Base-by-base conservation (phyloP, 2,888 invertebrate genomes). In the Eilema sororculum region DNA sequence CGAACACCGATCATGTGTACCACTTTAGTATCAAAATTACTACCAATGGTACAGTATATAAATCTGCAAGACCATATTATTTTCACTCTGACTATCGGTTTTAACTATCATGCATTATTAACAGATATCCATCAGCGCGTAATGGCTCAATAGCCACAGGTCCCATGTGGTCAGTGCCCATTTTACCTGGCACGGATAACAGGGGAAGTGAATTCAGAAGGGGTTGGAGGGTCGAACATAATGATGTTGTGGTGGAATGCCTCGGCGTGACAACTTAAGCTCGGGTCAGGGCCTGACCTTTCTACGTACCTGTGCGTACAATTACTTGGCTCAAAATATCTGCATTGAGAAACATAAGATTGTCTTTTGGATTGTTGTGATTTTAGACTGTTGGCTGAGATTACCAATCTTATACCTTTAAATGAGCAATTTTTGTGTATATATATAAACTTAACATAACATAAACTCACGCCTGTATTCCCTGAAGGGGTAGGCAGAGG, bases 231-330 rank as follows among this genome's bases (percentile, higher is more conserved):
- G 82, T 79, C 80, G 68, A 68, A 78, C 76, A 79, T 89, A 88
- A 87, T 85, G 81, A 84, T 83, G 82, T 83, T 85, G 83, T 75
- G 81, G 68, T 67, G 75, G 60, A 67, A 71, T 64, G 41, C 37
- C 22, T 66, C 30, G 25, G 69, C 74, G 71, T 68, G 76, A 79
- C 73, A 72, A 69, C 71, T 74, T 78, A 70, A 74, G 71, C 60
- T 69, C 62, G 64, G 73, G 72, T 76, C 76, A 72, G 67, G 58
- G 73, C 0, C 12, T 58, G n/a, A 61, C 37, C 56, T 25, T 57
- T 56, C 24, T 65, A 52, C 0, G 46, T 59, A 41, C n/a, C 12
- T 25, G 1, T 33, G n/a, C 28, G 22, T 56, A 65, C 0, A 33
- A 16, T 56, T 30, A 22, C n/a, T 64, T 64, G 6, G 64, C 28